phyloP scores from a whole-genome alignment of 2,888 invertebrate species.

The Notocelia uddmanniana region DNA sequence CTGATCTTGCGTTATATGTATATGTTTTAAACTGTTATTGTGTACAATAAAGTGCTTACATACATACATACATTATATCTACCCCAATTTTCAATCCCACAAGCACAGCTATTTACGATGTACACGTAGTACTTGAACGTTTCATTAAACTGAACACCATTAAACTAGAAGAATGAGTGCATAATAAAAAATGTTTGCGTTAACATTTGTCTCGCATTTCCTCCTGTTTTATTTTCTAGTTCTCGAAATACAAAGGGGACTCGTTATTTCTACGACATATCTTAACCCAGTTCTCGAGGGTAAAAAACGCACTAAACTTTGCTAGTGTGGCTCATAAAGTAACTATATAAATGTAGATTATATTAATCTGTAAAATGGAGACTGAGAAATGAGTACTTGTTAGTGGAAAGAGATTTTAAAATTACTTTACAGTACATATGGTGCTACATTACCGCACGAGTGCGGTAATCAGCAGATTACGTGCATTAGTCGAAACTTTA shows the following conservation, averaged over 20 bases:
- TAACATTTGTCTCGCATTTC: background rate
- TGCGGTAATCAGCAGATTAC: too few species aligned
- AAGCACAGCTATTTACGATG: too few species aligned
- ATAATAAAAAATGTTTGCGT: background rate
- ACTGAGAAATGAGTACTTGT: background rate
- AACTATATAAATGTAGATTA: constrained; percentile 9
- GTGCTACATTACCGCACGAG: too few species aligned
- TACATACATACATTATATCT: too few species aligned
- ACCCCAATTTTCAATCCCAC: too few species aligned
- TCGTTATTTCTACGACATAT: constrained; percentile 22
- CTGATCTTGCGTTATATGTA: too few species aligned
- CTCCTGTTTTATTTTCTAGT: constrained; percentile 10
- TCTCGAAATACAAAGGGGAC: constrained; percentile 23
- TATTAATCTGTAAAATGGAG: background rate
- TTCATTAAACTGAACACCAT: background rate
- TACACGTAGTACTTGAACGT: too few species aligned
- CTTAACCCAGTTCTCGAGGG: constrained; percentile 19
- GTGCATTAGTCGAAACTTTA: too few species aligned
- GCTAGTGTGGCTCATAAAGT: background rate
- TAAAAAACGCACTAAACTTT: constrained; percentile 21
- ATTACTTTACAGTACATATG: background rate
- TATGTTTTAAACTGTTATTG: too few species aligned
- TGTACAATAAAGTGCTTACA: too few species aligned
- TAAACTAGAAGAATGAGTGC: background rate
- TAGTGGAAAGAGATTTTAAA: background rate